phyloP scores from a whole-genome alignment of 2,888 invertebrate genomes.

The Metopia argyrocephala region DNA sequence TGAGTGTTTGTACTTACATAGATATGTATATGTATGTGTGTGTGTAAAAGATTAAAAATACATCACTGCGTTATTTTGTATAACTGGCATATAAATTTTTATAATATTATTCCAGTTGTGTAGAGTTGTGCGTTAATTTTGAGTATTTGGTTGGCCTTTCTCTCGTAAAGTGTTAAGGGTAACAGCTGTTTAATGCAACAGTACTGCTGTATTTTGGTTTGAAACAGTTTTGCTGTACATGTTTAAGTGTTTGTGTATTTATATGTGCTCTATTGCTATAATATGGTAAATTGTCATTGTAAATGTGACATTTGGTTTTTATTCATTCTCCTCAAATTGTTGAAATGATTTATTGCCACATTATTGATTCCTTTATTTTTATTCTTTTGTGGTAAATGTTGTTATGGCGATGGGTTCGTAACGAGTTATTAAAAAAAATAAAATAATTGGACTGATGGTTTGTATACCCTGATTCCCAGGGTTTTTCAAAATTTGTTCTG shows the following conservation, averaged over 20 bases:
- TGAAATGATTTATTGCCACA: constrained; percentile 35
- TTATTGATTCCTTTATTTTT: constrained; percentile 39
- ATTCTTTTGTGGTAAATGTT: background rate
- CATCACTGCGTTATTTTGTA: constrained; percentile 38
- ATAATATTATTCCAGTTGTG: background rate
- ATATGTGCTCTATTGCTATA: background rate
- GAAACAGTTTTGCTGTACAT: constrained; percentile 17
- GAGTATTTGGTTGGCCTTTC: constrained; percentile 1
- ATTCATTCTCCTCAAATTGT: background rate
- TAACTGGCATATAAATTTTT: constrained; percentile 32
- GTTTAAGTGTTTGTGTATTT: background rate
- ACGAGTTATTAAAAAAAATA: constrained; percentile 13
- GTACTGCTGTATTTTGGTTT: constrained; percentile 3
- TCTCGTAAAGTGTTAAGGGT: background rate
- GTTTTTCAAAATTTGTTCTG: no score
- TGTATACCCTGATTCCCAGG: constrained; percentile 1
- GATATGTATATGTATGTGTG: no score
- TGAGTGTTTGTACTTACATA: no score
- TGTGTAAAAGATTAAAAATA: background rate
- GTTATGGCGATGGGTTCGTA: background rate
- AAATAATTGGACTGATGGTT: constrained; percentile 12
- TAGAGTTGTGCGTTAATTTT: background rate
- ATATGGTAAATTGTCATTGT: constrained; percentile 25
- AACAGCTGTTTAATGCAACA: constrained; percentile 59
- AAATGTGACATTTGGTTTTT: constrained; percentile 12